phyloP scores from a whole-genome alignment of 2,797 vertebrate species.

The Siniperca scherzeri region DNA sequence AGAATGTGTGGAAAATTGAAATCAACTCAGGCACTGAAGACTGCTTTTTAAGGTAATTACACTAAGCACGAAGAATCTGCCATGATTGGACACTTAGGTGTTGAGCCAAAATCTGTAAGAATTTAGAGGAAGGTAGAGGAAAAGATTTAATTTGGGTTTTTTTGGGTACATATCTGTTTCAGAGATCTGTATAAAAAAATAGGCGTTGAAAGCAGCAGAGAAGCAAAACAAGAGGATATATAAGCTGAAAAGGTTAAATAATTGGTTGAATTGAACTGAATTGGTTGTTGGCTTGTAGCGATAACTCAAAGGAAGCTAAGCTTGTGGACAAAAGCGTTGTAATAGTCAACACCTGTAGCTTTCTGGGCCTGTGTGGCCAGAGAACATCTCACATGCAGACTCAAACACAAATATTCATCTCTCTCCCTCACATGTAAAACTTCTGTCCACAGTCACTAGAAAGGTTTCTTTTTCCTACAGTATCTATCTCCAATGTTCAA shows the following conservation, averaged over 20 bases:
- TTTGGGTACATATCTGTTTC: neutral
- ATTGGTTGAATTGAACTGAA: neutral
- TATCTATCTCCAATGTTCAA: slow-evolving; percentile 34
- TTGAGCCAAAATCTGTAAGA: neutral
- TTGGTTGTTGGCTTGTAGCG: neutral
- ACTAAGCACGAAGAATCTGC: slow-evolving; percentile 5
- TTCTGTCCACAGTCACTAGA: slow-evolving; percentile 14
- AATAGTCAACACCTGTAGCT: too few relatives aligned
- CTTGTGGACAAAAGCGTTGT: neutral
- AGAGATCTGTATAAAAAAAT: neutral
- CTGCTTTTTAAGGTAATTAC: slow-evolving; percentile 20
- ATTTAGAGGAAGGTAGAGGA: neutral
- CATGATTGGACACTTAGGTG: slow-evolving; percentile 9
- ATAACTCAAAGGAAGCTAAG: neutral
- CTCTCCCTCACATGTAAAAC: slow-evolving; percentile 8
- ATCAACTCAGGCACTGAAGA: neutral
- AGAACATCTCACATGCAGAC: neutral
- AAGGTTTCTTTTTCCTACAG: slow-evolving; percentile 14
- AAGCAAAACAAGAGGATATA: neutral
- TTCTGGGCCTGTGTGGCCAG: neutral
- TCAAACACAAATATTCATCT: neutral
- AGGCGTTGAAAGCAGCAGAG: neutral
- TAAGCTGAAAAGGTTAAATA: neutral
- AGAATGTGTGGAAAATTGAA: neutral
- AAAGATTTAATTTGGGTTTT: neutral